Evolutionary conservation across 2,797 vertebrate genomes (phyloP).

Genomic region (Novumbra hubbsi): DNA sequence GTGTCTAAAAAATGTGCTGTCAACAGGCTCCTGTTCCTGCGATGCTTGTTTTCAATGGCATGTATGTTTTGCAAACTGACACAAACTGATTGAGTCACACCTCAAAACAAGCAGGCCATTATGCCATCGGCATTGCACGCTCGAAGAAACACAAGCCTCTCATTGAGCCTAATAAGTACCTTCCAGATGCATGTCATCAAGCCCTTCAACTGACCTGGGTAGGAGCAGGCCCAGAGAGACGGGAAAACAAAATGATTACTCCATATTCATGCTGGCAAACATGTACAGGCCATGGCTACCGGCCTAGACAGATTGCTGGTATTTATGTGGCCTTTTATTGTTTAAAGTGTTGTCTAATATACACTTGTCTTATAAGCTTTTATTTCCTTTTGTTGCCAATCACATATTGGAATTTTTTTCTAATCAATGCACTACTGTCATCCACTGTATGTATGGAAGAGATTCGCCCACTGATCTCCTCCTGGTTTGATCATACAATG

Average conservation of each 20-base stretch:
- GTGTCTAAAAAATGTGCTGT: slow-evolving; percentile 36
- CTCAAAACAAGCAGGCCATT: slow-evolving; percentile 50
- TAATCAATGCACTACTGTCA: too few species aligned
- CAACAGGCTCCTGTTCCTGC: slow-evolving; percentile 21
- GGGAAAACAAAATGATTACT: slow-evolving; percentile 37
- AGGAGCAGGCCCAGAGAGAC: slow-evolving; percentile 36
- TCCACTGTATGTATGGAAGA: too few species aligned
- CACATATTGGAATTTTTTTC: too few species aligned
- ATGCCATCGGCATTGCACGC: slow-evolving; percentile 61
- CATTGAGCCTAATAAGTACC: slow-evolving; percentile 41
- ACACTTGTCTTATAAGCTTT: too few species aligned
- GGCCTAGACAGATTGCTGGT: too few species aligned
- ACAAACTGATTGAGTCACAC: slow-evolving; percentile 46
- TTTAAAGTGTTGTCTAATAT: too few species aligned
- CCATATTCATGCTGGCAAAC: slow-evolving; percentile 37
- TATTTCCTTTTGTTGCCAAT: too few species aligned
- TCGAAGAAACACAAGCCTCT: slow-evolving; percentile 48
- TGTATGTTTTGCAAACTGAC: slow-evolving; percentile 38
- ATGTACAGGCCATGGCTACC: neutral
- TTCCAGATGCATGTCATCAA: slow-evolving; percentile 21
- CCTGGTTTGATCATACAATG: too few species aligned
- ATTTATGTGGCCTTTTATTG: too few species aligned
- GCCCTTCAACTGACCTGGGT: slow-evolving; percentile 35
- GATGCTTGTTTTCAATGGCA: slow-evolving; percentile 34
- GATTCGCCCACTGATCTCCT: too few species aligned